Base-by-base conservation (phyloP, 1,140 invertebrate genomes). In the Euwallacea similis region DNA sequence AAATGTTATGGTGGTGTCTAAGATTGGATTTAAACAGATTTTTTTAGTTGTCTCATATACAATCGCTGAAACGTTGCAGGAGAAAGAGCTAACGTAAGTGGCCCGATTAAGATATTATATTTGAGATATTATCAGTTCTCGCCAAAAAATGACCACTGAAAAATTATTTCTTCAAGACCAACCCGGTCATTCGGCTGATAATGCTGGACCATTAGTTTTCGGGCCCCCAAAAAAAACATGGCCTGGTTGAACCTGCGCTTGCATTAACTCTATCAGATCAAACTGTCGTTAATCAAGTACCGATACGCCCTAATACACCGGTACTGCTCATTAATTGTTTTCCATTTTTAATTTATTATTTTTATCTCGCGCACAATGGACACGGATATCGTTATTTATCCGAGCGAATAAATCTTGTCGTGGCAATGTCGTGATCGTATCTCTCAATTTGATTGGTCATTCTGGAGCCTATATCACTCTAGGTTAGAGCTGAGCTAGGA, bases 281-380 rank as follows among this genome's bases (percentile, higher is more conserved):
- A 56, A 56, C 54, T 56, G 54, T 56, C 54, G 54, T 56, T 56
- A 56, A 56, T 56, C 54, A 56, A 56, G n/a, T 56, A 56, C 11
- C 54, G 54, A 15, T 56, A 56, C 54, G 54, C 54, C 54, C 54
- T 56, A 56, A 56, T 56, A 56, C n/a, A 56, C 54, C 16, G 54
- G 54, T 56, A 56, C 54, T 56, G 16, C 16, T 56, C 54, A 15
- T 56, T 56, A 56, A 56, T 56, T 56, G 54, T 56, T 56, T 15
- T 56, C 11, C 54, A 56, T 56, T 56, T 56, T 56, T 56, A 56
- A 56, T 56, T 56, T 56, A 56, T 56, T 56, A 56, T 56, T 56
- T 56, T 56, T 56, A 56, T 56, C 54, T n/a, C 54, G 54, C 54
- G 8, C 16, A 56, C 54, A 56, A 56, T 56, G 54, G 11, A 56